phyloP scores from a whole-genome alignment of 2,797 vertebrate species.

The Urophycis tenuis region DNA sequence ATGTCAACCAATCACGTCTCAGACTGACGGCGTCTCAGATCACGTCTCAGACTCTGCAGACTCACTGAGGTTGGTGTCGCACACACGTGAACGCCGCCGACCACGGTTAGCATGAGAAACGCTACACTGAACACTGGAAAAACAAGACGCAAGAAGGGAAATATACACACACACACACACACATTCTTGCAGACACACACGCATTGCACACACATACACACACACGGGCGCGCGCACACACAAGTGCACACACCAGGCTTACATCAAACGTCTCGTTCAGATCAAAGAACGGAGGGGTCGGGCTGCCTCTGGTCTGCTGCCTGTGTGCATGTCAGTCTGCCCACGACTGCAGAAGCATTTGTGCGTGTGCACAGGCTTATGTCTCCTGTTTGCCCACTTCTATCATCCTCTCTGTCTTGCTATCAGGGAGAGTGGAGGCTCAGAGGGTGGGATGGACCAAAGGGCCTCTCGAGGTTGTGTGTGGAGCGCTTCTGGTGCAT shows the following conservation, averaged over 20 bases:
- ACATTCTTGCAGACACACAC: too few species aligned
- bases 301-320: not conserved
- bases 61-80: not conserved
- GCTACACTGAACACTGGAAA: not conserved
- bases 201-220: not conserved
- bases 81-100: not conserved
- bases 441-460: too few species aligned
- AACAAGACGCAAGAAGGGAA: not conserved
- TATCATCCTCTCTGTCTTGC: not conserved
- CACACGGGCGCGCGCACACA: not conserved
- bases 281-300: not conserved
- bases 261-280: not conserved
- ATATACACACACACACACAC: not conserved
- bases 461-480: too few species aligned
- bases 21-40: too few species aligned
- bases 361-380: not conserved
- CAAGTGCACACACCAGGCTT: not conserved
- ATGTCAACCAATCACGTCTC: not conserved
- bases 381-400: not conserved
- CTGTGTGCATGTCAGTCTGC: not conserved
- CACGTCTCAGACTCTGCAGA: not conserved
- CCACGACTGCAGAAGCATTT: not conserved
- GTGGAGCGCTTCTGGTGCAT: too few species aligned
- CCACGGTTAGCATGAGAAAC: not conserved
- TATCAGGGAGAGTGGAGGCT: not conserved